phyloP scores from a whole-genome alignment of 2,113 vertebrate species.

The Mobula birostris region DNA sequence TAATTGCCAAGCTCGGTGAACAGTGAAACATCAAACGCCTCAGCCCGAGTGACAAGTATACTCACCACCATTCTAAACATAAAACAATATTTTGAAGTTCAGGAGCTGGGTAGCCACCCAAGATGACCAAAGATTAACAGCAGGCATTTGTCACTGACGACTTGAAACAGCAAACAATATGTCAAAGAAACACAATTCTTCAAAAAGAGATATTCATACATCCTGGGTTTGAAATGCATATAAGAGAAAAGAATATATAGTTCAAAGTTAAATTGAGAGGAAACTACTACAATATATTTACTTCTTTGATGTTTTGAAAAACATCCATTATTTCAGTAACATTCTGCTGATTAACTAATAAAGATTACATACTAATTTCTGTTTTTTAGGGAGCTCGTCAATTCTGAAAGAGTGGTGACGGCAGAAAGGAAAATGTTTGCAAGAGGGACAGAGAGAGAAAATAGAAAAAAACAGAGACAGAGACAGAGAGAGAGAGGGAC shows the following conservation, averaged over 20 bases:
- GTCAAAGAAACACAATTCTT: background rate
- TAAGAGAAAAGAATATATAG: background rate
- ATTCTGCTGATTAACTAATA: background rate
- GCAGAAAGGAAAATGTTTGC: background rate
- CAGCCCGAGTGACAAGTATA: too few species aligned
- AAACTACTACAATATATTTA: background rate
- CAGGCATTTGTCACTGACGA: background rate
- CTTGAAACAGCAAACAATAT: background rate
- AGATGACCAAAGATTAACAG: slow-evolving; percentile 20
- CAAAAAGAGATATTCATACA: background rate
- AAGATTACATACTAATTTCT: background rate
- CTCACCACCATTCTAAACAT: background rate
- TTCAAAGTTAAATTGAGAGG: background rate
- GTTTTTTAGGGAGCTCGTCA: background rate
- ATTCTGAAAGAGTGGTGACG: background rate
- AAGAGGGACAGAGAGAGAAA: too few species aligned
- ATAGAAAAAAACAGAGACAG: too few species aligned
- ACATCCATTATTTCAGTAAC: background rate
- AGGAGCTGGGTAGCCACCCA: background rate
- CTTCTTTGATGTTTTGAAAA: background rate
- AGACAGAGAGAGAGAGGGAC: too few species aligned
- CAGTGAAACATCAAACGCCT: too few species aligned
- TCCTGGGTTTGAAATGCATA: background rate
- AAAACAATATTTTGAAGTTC: slow-evolving; percentile 15
- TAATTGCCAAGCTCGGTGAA: too few species aligned